Base-by-base conservation (phyloP, 2,113 vertebrate genomes). In the Lasiurus borealis region DNA sequence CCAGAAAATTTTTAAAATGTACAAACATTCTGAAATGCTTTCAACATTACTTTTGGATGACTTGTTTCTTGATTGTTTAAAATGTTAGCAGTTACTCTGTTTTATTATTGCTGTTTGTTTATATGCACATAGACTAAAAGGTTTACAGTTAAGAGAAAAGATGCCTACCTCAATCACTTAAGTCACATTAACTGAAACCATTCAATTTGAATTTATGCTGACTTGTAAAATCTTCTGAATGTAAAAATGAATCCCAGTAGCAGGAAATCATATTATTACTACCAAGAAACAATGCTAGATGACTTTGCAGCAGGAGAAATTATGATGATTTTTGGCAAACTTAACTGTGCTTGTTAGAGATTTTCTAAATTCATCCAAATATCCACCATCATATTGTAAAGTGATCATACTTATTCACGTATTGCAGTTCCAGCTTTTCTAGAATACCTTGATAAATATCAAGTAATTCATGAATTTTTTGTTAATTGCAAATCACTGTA, bases 71-170 rank as follows among this genome's bases (percentile, higher is more conserved):
- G 4, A 40, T 57, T 50, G 12, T 72, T 83, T 44, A 31, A 80
- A 80, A 52, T 76, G 8, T 31, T 66, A 59, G 25, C 2, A 54
- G 12, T 88, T 71, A 75, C 0, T 48, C 15, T 95, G 2, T 69
- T 96, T 85, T 69, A 68, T 81, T 36, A 19, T 72, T 82, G 46
- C 18, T 68, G 11, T 40, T 73, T 62, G 36, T 78, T 90, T 95
- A 57, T 34, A 46, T 59, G 36, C 0, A 64, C 8, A 27, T 13
- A 83, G 16, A 34, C 18, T 77, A 62, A 83, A 73, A 83, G 0
- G 1, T 73, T 93, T 88, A 80, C 5, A 69, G 31, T 85, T 90
- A 44, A 18, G 81, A 80, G 21, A 50, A 9, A 82, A 72, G 14
- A 16, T 54, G 6, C 0, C 10, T 82, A n/a, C 29, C 0, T 15